Conservation (phyloP, 2,888 invertebrate genomes). For the Troides aeacus region DNA sequence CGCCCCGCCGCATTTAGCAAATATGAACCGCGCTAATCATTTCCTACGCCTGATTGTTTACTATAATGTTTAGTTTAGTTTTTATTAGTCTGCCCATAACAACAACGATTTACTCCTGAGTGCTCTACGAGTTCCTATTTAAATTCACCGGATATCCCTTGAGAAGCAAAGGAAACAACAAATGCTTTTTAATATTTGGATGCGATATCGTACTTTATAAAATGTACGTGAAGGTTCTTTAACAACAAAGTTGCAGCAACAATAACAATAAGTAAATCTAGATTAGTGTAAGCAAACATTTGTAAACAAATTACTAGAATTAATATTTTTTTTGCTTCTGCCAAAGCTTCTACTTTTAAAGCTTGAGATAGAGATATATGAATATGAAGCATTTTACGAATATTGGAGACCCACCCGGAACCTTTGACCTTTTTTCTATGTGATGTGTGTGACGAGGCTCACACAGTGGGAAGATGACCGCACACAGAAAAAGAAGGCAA, state of each 20-base stretch:
- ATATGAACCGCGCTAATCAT: conserved; percentile 36
- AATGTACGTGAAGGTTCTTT: too few relatives aligned
- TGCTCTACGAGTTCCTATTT: background rate
- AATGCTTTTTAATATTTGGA: too few relatives aligned
- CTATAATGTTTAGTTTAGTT: background rate
- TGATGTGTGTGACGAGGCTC: background rate
- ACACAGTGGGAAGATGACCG: background rate
- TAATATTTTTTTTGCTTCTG: too few relatives aligned
- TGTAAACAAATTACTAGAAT: too few relatives aligned
- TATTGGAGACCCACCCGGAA: background rate
- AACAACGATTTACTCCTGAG: background rate
- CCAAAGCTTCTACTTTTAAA: background rate
- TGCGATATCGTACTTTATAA: too few relatives aligned
- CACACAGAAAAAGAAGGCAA: conserved; percentile 10
- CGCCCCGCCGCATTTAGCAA: conserved; percentile 44
- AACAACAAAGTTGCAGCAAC: too few relatives aligned
- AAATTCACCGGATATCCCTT: too few relatives aligned
- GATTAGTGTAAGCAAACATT: too few relatives aligned
- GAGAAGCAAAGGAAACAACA: too few relatives aligned
- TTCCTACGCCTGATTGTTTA: conserved; percentile 37
- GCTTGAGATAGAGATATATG: too few relatives aligned
- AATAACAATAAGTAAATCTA: too few relatives aligned
- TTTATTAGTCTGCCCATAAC: background rate
- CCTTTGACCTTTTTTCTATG: background rate
- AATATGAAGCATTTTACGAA: too few relatives aligned